Evolutionary conservation across 2,888 invertebrate genomes (phyloP), one percentile per base, ranked within the genome.

Genomic region (Orthonevra nobilis): DNA sequence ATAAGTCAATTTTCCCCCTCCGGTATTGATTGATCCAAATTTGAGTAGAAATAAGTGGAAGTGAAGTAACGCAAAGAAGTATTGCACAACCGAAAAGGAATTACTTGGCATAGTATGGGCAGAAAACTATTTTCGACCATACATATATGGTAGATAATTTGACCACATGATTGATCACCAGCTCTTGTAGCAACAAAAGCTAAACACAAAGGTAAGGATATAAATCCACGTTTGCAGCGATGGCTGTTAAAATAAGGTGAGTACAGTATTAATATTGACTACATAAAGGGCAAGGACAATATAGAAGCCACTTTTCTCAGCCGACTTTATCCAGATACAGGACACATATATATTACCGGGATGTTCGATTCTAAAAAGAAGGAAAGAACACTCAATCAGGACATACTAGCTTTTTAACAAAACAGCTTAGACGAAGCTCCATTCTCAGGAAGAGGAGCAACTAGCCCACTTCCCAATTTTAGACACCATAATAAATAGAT

Each of bases 211-310:
- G 17, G 40, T 5, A 40, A 15, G 40, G 1, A 19, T 14, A 40
- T 40, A 40, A 40, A 17, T 40, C 40, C 40, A 9, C 40, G 40
- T 7, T 40, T 40, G 9, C 17, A 40, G 17, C 14, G 40, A 17
- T 40, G 40, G 17, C 17, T 40, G 5, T 17, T 40, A 15, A 40
- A 17, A 17, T 17, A 9, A 40, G 40, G 19, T n/a, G n/a, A n/a
- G n/a, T n/a, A n/a, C n/a, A n/a, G n/a, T n/a, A n/a, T n/a, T n/a
- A n/a, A n/a, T n/a, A 40, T 40, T 7, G 40, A 40, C 40, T 40
- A 17, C 1, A 40, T 40, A 40, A 40, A 40, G 9, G 19, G 17
- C 40, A 40, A 40, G 40, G 17, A 17, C 15, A 40, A 40, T 17
- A 6, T 17, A 17, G 17, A 17, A 40, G 40, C 40, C 40, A n/a